A percentile compares a stretch with the other conserved stretches of the same genome.
phyloP scores from a whole-genome alignment of 2,888 invertebrate genomes.

The Bursaphelenchus okinawaensis region DNA sequence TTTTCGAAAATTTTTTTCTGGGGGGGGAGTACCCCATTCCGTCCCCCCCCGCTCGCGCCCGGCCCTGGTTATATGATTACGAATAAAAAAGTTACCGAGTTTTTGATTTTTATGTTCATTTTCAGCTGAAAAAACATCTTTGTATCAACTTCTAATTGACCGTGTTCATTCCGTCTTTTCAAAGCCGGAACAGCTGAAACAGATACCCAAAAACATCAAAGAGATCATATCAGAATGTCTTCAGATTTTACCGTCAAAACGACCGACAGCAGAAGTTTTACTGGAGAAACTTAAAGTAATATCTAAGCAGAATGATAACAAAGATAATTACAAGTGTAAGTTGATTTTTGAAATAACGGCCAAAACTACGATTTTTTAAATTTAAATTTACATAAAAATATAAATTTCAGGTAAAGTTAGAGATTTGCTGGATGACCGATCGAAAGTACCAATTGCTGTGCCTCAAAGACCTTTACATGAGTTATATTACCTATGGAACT shows the following conservation, averaged over 20 bases:
- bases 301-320: not conserved
- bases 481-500: conserved; percentile 86
- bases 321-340: not conserved
- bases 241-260: conserved; percentile 23
- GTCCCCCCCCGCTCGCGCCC: too few relatives aligned
- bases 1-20: too few relatives aligned
- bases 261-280: conserved; percentile 15
- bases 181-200: not conserved
- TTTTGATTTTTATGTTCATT: too few relatives aligned
- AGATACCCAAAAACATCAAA: not conserved
- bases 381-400: too few relatives aligned
- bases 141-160: conserved; percentile 18
- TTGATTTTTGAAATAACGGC: not conserved
- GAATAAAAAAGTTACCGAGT: too few relatives aligned
- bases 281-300: conserved; percentile 4
- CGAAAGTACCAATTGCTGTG: not conserved
- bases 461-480: conserved; percentile 68
- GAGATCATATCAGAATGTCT: conserved; percentile 20
- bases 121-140: conserved; percentile 19
- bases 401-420: too few relatives aligned
- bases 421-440: not conserved
- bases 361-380: conserved; percentile 1
- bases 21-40: too few relatives aligned
- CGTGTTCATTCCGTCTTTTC: conserved; percentile 7
- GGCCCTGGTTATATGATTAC: too few relatives aligned